Base-by-base conservation (phyloP, 2,888 invertebrate species). In the Esperia sulphurella region DNA sequence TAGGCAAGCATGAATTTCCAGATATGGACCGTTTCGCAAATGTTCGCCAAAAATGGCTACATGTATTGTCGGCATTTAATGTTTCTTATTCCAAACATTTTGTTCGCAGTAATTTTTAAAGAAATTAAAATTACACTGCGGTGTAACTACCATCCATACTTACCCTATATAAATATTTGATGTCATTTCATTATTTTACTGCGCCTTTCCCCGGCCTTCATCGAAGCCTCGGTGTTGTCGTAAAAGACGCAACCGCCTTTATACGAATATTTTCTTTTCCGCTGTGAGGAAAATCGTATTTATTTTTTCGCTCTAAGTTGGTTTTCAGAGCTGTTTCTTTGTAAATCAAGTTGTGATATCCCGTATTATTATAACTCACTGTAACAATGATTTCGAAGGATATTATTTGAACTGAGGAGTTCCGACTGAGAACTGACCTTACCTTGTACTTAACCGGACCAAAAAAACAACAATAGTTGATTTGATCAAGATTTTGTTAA, bases 131-230 rank as follows among this genome's bases (percentile, higher is more conserved):
- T 39, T 39, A 39, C 14, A n/a, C 43, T 9, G 9, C 33, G 43
- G 14, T 21, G 21, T 46, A 10, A 31, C 7, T 8, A 14, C 13
- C 10, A 28, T n/a, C 41, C 35, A 7, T 43, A 31, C 35, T 49
- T 43, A 28, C 49, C 46, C 52, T 52, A 48, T 38, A 55, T 58
- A 57, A 60, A 60, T 57, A 57, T 60, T 60, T 57, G 56, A 55
- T 58, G 54, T 46, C 52, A 43, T 46, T 55, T 33, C 45, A 49
- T 49, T 49, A 49, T 49, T 49, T 49, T 43, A 49, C 45, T 42
- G 28, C 41, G 14, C 5, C 28, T 31, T 37, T 8, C 13, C 38
- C 42, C 39, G 42, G 40, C 49, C 49, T 49, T 43, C 41, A 30
- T 30, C 28, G 39, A 30, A 14, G 39, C 28, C 43, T 41, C 10